Base-by-base conservation (phyloP, 2,888 invertebrate genomes). In the Leucoma salicis region DNA sequence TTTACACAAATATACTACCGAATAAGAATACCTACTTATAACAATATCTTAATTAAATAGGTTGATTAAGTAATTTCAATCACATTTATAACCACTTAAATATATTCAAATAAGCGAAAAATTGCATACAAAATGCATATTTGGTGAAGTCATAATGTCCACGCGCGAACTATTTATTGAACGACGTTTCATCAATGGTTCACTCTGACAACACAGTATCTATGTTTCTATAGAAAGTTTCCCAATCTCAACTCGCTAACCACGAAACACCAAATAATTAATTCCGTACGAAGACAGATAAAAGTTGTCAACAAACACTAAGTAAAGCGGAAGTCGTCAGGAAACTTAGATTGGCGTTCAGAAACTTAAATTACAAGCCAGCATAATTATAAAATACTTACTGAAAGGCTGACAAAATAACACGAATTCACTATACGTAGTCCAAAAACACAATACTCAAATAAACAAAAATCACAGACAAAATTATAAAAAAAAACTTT, bases 331-430 rank as follows among this genome's bases (percentile, higher is more conserved):
- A 57, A 43, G 36, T 32, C 21, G 14, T 39, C 51, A 49, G 29
- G 29, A 45, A 58, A 59, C 59, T 62, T 59, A 54, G 42, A 62
- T 59, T 59, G 51, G 41, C 37, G 32, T 29, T 54, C 39, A 37
- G 28, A 42, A 62, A 59, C 62, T 59, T 62, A 46, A 53, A 57
- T 62, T 51, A 49, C 24, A 12, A 8, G 18, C n/a, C 24, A 11
- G 42, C 14, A 45, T 24, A 29, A 12, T 6, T 13, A 14, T 21
- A 24, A 40, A 43, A 40, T 32, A 60, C 60, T 61, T 10, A 63
- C 60, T 56, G 46, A 49, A 57, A 36, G 36, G 31, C 35, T 33
- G 45, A 35, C 24, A 39, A 39, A 41, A 28, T 36, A 14, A 31
- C 13, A 27, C 36, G 35, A 31, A 35, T 34, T 39, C 42, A 39